Evolutionary conservation across 1,140 invertebrate species (phyloP).

Genomic region (Leptinotarsa texana): DNA sequence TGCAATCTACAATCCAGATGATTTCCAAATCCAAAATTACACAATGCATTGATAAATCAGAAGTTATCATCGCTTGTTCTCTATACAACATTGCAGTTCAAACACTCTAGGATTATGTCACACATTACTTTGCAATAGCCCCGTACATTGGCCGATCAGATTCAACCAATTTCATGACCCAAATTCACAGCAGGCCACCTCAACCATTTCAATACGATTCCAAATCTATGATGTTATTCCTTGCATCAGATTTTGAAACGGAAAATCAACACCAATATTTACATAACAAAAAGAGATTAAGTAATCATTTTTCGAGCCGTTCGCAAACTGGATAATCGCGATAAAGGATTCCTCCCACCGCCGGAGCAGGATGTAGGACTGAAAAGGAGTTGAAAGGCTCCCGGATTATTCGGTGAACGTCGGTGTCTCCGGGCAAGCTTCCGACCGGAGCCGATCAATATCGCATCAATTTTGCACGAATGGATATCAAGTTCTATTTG

Average conservation of each 20-base stretch:
- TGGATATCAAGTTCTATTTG: constrained; percentile 22
- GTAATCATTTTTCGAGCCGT: neutral
- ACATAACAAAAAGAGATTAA: neutral
- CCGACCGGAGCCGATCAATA: constrained; percentile 48
- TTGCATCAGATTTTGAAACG: neutral
- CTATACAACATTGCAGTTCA: too few species aligned
- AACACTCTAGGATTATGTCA: too few species aligned
- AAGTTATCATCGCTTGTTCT: too few species aligned
- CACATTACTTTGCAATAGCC: neutral
- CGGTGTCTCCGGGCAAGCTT: constrained; percentile 40
- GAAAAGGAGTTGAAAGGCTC: constrained; percentile 25
- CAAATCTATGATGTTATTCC: neutral
- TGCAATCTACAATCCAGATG: too few species aligned
- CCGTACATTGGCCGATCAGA: neutral
- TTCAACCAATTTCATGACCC: constrained; percentile 2
- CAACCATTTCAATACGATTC: neutral
- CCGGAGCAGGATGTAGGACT: constrained; percentile 26
- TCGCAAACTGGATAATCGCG: neutral
- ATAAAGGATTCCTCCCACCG: neutral
- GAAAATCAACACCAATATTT: neutral
- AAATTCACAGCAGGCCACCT: neutral
- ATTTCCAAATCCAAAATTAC: too few species aligned
- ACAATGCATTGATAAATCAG: too few species aligned
- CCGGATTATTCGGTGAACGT: constrained; percentile 36
- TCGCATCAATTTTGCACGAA: constrained; percentile 22